A percentile compares a stretch with the other conserved stretches of the same genome.
Evolutionary conservation across 2,888 invertebrate species (phyloP).

Genomic region (Trisateles emortualis): DNA sequence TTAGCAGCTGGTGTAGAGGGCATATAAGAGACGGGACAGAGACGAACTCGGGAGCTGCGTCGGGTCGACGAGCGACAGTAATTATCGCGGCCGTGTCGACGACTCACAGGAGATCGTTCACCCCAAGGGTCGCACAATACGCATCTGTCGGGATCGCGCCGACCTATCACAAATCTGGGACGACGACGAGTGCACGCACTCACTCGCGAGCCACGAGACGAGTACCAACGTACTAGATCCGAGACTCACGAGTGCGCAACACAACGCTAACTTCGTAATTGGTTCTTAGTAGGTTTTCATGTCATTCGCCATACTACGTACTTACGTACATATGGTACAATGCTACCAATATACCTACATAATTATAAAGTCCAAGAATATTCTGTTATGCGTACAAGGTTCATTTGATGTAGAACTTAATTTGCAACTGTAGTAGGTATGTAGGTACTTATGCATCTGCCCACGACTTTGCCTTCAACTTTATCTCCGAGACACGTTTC

Average conservation of each 20-base stretch:
- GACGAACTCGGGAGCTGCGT: conserved; percentile 32
- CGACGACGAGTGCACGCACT: conserved; percentile 46
- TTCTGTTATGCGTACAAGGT: conserved; percentile 18
- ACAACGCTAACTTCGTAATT: conserved; percentile 52
- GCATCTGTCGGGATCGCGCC: conserved; percentile 73
- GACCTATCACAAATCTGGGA: conserved; percentile 74
- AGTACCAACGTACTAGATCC: conserved; percentile 4
- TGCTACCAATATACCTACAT: conserved; percentile 15
- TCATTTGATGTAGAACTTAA: conserved; percentile 10
- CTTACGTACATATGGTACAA: conserved; percentile 7
- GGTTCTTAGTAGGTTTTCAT: conserved; percentile 56
- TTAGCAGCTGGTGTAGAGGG: conserved; percentile 56
- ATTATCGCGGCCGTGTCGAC: conserved; percentile 84
- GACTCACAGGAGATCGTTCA: conserved; percentile 83
- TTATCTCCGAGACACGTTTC: conserved; percentile 9
- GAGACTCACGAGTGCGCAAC: conserved; percentile 45
- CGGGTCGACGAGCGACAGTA: conserved; percentile 74
- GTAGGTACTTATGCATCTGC: conserved; percentile 8
- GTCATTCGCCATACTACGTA: conserved; percentile 37
- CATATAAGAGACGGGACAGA: conserved; percentile 41
- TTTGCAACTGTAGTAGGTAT: conserved; percentile 12
- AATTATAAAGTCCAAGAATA: conserved; percentile 14
- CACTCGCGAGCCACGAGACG: conserved; percentile 32
- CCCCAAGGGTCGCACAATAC: conserved; percentile 81
- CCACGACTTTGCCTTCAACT: conserved; percentile 17